Base-by-base conservation (phyloP, 2,888 invertebrate species). In the Nemurella pictetii region DNA sequence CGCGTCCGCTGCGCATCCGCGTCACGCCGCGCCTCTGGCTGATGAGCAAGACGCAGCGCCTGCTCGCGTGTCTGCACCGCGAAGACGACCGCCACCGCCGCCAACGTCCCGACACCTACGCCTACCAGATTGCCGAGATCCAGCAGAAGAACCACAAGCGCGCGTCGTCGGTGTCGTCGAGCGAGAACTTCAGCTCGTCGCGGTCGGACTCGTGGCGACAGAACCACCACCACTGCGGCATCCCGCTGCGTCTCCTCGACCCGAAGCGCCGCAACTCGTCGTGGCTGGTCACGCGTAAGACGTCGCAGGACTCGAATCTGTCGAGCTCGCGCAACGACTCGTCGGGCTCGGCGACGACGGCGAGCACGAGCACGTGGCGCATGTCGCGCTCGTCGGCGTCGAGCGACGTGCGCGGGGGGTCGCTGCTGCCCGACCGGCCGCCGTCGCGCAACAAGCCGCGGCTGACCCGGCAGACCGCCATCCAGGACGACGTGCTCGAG, bases 241-340 rank as follows among this genome's bases (percentile, higher is more conserved):
- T 97, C 84, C 96, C 96, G 0, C 90, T 95, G 86, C 91, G 95
- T 84, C 90, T 95, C 87, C 91, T 95, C 75, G 95, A 95, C 87
- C 95, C 95, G 0, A 94, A 96, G 88, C 92, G 97, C 84, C 92
- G 97, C 87, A 95, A 96, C 81, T 95, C 96, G 0, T 96, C 96
- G 0, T 97, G 97, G 97, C 91, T 97, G 86, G 95, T 97, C 30
- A 96, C 97, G n/a, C 92, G 97, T 84, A 97, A 97, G 91, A 96
- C 97, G 0, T 97, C 96, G 15, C 97, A 97, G 90, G 97, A 98
- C 89, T 97, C 97, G 4, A 97, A 96, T 90, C 91, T 97, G 87
- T 97, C 96, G 80, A 96, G 96, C 88, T 97, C 97, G 28, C 92
- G 97, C 83, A 97, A 97, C 90, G 97, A 98, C 90, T 97, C 97